Base-by-base conservation (phyloP, 2,888 invertebrate genomes). In the Caenorhabditis japonica region DNA sequence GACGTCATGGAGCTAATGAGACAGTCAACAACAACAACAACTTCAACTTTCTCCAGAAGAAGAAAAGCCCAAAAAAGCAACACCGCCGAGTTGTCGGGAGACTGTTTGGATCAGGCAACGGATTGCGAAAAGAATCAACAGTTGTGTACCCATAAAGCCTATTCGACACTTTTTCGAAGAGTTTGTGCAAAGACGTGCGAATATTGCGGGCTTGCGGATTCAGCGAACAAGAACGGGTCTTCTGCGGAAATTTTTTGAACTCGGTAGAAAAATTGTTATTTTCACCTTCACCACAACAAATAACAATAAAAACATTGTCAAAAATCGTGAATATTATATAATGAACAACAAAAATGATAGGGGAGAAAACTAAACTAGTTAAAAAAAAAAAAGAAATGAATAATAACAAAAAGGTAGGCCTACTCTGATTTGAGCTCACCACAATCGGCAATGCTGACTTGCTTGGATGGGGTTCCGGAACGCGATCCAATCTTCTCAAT, bases 381-480 rank as follows among this genome's bases (percentile, higher is more conserved):
- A n/a, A n/a, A 36, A 27, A 15, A 39, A 19, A 53, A 52, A 21
- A 62, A 33, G 23, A 41, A 58, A 53, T 21, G 2, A 55, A 47
- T 13, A 25, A 38, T 38, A 47, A 34, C n/a, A 47, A 66, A 44
- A 38, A 30, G 30, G n/a, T 23, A 46, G 23, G 10, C 13, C 23
- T 60, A 60, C 36, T 72, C 64, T 46, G 33, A 51, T 56, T 79
- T 75, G 39, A 77, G 43, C 56, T 83, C 82, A 38, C 84, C 84
- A 30, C 83, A 83, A 68, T 84, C 83, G 10, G 74, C 76, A 49
- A 84, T 83, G 13, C 69, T 74, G 21, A 85, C 92, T 89, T 92
- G 93, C 90, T 94, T 93, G 75, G 91, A 21, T 36, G 79, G 77
- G 3, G 71, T 36, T 25, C 80, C 80, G 5, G 55, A 61, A 1